Conservation (phyloP, 2,888 invertebrate species). For the Tetrapedia diversipes region DNA sequence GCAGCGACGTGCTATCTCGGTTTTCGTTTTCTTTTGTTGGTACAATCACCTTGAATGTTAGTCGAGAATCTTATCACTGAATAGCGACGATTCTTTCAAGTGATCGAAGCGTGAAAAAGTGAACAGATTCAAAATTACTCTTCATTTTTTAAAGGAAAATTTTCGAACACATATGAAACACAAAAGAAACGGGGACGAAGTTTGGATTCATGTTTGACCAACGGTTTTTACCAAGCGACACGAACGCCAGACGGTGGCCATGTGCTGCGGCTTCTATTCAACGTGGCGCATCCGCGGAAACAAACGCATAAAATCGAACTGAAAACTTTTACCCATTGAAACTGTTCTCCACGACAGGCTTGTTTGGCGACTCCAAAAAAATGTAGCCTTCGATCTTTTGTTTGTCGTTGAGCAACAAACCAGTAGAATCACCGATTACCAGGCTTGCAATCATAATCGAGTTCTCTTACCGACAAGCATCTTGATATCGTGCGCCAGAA, state of each 20-base stretch:
- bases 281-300: background rate
- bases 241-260: constrained; percentile 30
- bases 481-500: background rate
- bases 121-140: too few species aligned
- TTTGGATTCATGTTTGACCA: background rate
- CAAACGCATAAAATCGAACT: background rate
- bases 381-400: too few species aligned
- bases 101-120: too few species aligned
- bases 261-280: constrained; percentile 12
- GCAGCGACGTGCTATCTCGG: background rate
- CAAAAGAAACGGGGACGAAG: background rate
- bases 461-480: too few species aligned
- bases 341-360: too few species aligned
- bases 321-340: background rate
- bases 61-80: background rate
- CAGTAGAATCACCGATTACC: background rate
- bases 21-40: too few species aligned
- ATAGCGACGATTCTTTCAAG: too few species aligned
- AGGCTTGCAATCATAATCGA: background rate
- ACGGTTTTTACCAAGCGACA: constrained; percentile 12
- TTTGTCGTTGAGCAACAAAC: background rate
- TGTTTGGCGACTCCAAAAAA: too few species aligned
- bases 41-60: background rate
- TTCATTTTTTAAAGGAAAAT: background rate
- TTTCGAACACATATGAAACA: too few species aligned